Evolutionary conservation across 2,888 invertebrate species (phyloP), one percentile per base, ranked within the genome.

Genomic region (Cataglyphis livida): DNA sequence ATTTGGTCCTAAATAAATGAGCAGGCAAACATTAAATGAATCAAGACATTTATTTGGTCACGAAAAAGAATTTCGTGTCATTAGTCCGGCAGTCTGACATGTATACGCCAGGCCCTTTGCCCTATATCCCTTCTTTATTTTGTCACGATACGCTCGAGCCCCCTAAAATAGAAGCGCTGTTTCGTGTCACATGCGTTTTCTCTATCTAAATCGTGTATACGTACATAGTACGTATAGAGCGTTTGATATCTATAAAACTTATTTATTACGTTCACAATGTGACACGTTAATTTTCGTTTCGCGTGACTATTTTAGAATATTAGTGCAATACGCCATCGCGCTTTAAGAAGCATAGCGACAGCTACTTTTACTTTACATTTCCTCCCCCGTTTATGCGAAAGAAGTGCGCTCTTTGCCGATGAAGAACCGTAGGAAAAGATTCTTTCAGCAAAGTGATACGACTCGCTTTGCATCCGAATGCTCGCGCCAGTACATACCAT

Each of bases 1-100:
- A 92, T 92, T 93, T 92, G 87, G 86, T 85, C 90, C 90, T 91
- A 91, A 92, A 93, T 93, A 92, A 93, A 93, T 92, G 92, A 93
- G 88, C 91, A 83, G 88, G 85, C 90, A 87, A 90, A 90, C 89
- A 86, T 90, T 89, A 90, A 92, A 92, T 90, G 93, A 93, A 93
- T 93, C 92, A 91, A 90, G 92, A 91, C 91, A 91, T 92, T 92
- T 92, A 91, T 93, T 94, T 92, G 91, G 85, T 87, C 91, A 89
- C 88, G 90, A 88, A 84, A 89, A 89, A 90, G 85, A 88, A 92
- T 90, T 91, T 89, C 91, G 70, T 83, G 90, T 92, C 93, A 89
- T 93, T 92, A 92, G 90, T 89, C 85, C 84, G 84, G 62, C 38
- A 75, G 83, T 74, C 54, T 71, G 65, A 74, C 74, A 83, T 84